Evolutionary conservation across 2,888 invertebrate genomes (phyloP).

Genomic region (Brachyopa scutellaris): DNA sequence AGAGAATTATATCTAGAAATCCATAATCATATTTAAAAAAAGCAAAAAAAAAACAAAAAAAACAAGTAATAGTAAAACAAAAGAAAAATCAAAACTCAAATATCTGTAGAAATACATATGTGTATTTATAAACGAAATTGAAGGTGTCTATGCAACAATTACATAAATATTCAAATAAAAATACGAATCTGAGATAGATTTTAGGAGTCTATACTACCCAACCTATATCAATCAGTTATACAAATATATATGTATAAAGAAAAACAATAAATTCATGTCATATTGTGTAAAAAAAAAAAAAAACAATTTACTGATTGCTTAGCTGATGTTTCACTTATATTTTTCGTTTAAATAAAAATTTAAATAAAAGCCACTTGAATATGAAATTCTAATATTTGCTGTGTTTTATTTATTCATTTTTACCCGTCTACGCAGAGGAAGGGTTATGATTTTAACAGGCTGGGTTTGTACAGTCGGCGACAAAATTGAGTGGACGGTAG

Average conservation of each 20-base stretch:
- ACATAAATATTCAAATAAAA: neutral
- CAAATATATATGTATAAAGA: neutral
- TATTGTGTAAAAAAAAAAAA: too few species aligned
- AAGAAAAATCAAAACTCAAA: neutral
- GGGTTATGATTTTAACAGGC: too few species aligned
- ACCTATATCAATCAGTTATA: neutral
- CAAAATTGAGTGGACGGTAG: too few species aligned
- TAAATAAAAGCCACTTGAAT: constrained; percentile 2
- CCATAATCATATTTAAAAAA: neutral
- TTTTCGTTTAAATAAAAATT: neutral
- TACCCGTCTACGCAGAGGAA: too few species aligned
- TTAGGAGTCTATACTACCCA: neutral
- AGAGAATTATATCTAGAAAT: neutral
- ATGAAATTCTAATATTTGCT: neutral
- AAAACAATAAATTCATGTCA: neutral
- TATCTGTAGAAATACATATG: neutral
- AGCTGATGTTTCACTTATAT: neutral
- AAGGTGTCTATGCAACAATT: neutral
- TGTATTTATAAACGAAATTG: neutral
- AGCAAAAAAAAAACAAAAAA: neutral
- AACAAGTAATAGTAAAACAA: too few species aligned
- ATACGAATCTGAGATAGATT: neutral
- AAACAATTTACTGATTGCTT: neutral
- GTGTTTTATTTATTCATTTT: too few species aligned
- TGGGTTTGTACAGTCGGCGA: too few species aligned